Base-by-base conservation (phyloP, 2,888 invertebrate genomes). In the Mayetiola destructor region DNA sequence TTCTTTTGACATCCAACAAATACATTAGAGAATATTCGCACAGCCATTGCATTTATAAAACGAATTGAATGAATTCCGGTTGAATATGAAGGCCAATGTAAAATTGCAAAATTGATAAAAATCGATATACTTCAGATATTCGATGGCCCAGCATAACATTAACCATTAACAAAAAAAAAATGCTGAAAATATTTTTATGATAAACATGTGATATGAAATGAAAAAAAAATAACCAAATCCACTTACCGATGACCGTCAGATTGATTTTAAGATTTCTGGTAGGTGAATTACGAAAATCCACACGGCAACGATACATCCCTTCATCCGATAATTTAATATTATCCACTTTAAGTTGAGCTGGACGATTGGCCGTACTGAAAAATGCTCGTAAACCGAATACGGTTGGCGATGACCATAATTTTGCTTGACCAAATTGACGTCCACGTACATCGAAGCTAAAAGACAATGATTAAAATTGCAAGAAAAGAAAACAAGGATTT, bases 381-480 rank as follows among this genome's bases (percentile, higher is more conserved):
- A 86, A 88, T 12, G 91, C 90, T 54, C 91, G 76, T 2, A 84
- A 81, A 1, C 88, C 89, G 62, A 91, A 80, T 23, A 81, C 80
- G 53, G 77, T 77, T 55, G 82, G 80, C 58, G 88, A 84, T 20
- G 87, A 85, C 89, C 90, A 90, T 63, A 88, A 82, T 69, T 82
- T 84, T 12, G 88, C 88, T 65, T 85, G 81, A 35, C 81, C 80
- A 61, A 83, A 76, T 36, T 78, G 76, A 42, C 82, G 81, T 14
- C 84, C 85, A 60, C 90, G 76, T 57, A 85, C 82, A 73, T 90
- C 88, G 66, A 84, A 85, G 64, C 87, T 87, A 75, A 18, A 53
- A 57, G 3, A 52, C 10, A 42, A 18, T 18, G 8, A 35, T 9
- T 9, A 32, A 32, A 9, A 32, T 12, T n/a, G n/a, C n/a, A 54